Evolutionary conservation across 1,140 invertebrate species (phyloP).

Genomic region (Propsilocerus akamusi): DNA sequence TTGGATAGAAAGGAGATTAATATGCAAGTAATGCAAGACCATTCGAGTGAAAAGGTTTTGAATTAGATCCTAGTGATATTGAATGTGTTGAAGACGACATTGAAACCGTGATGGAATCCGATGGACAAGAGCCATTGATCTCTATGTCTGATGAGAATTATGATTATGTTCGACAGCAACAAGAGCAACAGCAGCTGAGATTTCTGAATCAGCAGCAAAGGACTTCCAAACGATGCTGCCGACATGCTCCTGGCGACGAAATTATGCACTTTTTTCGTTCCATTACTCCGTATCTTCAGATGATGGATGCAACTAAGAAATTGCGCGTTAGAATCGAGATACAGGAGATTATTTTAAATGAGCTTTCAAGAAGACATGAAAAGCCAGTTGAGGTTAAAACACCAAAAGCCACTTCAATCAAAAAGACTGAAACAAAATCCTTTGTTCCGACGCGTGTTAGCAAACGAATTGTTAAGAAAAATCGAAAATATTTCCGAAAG

Average conservation of each 20-base stretch:
- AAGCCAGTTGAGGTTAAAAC: background rate
- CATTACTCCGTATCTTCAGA: background rate
- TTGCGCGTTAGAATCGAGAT: background rate
- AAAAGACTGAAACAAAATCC: background rate
- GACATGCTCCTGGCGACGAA: background rate
- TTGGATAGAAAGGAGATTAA: background rate
- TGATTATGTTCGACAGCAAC: background rate
- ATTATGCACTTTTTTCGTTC: background rate
- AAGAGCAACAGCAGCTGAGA: background rate
- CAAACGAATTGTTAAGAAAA: background rate
- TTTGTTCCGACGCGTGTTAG: background rate
- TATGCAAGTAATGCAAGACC: background rate
- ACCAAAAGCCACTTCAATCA: background rate
- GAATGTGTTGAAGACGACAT: background rate
- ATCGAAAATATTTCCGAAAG: background rate
- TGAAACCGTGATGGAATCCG: background rate
- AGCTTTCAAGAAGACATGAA: background rate
- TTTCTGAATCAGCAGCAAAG: background rate
- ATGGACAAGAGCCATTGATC: background rate
- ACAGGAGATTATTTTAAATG: background rate
- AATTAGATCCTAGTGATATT: background rate
- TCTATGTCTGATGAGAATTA: background rate
- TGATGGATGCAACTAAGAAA: background rate
- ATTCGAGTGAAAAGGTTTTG: background rate
- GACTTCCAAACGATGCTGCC: background rate